Conservation (phyloP, 2,888 invertebrate genomes). For the Cataglyphis rosenhaueri region DNA sequence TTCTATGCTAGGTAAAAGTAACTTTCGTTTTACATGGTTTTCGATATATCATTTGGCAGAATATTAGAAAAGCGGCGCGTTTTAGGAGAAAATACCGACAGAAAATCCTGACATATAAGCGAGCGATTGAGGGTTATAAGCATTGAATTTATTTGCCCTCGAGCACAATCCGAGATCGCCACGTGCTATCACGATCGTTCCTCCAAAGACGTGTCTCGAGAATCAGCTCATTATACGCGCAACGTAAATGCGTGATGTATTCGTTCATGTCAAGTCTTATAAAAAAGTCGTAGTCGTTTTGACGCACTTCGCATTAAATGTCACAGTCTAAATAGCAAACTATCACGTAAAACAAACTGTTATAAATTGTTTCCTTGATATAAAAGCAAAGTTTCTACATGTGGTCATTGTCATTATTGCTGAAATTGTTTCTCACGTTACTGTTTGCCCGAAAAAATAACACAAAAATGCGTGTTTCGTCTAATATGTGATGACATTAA, state of each 20-base stretch:
- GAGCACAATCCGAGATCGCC: constrained; percentile 59
- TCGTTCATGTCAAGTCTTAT: constrained; percentile 22
- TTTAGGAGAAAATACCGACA: neutral
- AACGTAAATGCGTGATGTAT: constrained; percentile 24
- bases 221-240: constrained; percentile 57
- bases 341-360: constrained; percentile 50
- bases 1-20: constrained; percentile 8
- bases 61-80: neutral
- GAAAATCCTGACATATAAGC: constrained; percentile 26
- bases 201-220: constrained; percentile 61
- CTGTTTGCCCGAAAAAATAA: constrained; percentile 50
- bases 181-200: constrained; percentile 62
- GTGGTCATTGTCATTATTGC: neutral
- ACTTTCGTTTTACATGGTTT: neutral
- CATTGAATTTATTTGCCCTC: constrained; percentile 55
- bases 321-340: constrained; percentile 43
- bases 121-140: constrained; percentile 15
- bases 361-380: constrained; percentile 48
- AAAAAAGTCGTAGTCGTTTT: constrained; percentile 33
- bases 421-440: constrained; percentile 58
- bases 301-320: constrained; percentile 31
- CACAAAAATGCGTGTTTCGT: constrained; percentile 41
- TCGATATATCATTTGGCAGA: neutral
- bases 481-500: constrained; percentile 39
- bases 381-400: constrained; percentile 42